phyloP scores from a whole-genome alignment of 2,113 vertebrate genomes.

The Gymnorhina tibicen region DNA sequence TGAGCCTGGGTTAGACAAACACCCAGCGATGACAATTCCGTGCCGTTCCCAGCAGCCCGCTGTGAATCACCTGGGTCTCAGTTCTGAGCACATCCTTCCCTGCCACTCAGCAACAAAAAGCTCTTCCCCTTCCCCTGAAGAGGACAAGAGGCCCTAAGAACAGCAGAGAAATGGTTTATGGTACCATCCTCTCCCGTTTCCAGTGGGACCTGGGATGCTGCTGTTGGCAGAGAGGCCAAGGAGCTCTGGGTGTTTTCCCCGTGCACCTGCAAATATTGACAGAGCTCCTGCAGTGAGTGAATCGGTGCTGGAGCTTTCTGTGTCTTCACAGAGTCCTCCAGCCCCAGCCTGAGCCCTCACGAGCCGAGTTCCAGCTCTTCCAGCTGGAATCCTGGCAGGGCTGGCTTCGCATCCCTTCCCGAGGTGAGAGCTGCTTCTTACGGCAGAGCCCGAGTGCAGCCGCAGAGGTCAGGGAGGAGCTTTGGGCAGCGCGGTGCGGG shows the following conservation, averaged over 20 bases:
- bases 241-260: background rate
- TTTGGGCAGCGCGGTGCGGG: background rate
- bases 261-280: background rate
- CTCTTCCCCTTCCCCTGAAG: background rate
- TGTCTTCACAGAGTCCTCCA: background rate
- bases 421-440: background rate
- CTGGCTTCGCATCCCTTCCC: background rate
- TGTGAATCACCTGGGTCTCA: background rate
- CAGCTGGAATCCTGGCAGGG: background rate
- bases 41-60: background rate
- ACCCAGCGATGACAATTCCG: fast-evolving
- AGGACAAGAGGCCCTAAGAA: background rate
- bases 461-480: background rate
- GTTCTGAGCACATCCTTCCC: background rate
- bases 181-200: fast-evolving
- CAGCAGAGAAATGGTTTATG: background rate
- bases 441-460: background rate
- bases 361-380: background rate
- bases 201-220: background rate
- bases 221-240: background rate
- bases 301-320: background rate
- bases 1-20: background rate
- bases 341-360: fast-evolving
- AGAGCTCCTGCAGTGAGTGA: background rate
- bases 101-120: background rate